Evolutionary conservation across 2,888 invertebrate species (phyloP), one percentile per base, ranked within the genome.

Genomic region (Geophilus truncorum): DNA sequence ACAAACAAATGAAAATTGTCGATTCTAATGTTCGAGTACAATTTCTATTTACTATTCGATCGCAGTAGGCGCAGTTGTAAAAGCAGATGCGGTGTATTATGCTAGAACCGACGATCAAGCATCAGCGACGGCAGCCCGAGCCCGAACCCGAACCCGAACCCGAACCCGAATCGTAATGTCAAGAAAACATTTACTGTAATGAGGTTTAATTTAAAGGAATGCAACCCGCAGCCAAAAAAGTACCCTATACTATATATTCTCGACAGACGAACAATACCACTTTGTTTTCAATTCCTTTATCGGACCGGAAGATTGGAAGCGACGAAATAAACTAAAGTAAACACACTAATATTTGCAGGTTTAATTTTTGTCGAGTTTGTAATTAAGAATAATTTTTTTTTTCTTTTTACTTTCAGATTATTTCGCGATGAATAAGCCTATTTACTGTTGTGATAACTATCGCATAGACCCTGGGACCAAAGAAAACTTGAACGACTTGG

Each of bases 371-470:
- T n/a, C n/a, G n/a, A n/a, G n/a, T n/a, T n/a, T n/a, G n/a, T n/a
- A n/a, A n/a, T n/a, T n/a, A n/a, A n/a, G n/a, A n/a, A n/a, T n/a
- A n/a, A n/a, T n/a, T n/a, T n/a, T n/a, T n/a, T n/a, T 40, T 9
- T 40, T 40, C 10, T 40, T 40, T 28, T 76, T 76, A 10, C 9
- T 9, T 18, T 32, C 18, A 77, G 32, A 18, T 77, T 9, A 36
- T 77, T 32, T 57, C 23, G 57, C 10, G 75, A 80, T 75, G 75
- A 40, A 80, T 28, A 80, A 76, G 40, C 76, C 80, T 21, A 76
- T 75, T 23, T 80, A 80, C 32, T 80, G 80, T 80, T 80, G 80
- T 76, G 34, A 76, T 25, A 32, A 34, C 15, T 18, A 9, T 10
- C 28, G 21, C 32, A 21, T n/a, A 9, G 79, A 79, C 15, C 32